Evolutionary conservation across 2,113 vertebrate genomes (phyloP).

Genomic region (Thamnaconus septentrionalis): DNA sequence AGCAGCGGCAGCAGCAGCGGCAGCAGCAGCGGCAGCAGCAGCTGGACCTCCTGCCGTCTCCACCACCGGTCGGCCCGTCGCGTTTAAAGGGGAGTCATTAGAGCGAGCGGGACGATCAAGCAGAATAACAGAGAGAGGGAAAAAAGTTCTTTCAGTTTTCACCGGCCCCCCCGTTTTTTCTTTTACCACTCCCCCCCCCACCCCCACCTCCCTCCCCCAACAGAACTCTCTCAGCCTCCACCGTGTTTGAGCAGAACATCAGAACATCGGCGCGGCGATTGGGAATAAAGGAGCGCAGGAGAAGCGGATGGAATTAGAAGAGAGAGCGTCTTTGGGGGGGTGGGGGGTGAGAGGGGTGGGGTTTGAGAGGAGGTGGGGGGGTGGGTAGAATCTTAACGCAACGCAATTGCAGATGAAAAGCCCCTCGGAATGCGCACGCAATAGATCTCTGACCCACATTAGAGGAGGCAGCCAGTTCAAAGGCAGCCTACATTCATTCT

Average conservation of each 20-base stretch:
- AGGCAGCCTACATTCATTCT: slow-evolving; percentile 57
- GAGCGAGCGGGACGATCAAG: slow-evolving; percentile 57
- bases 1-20: not conserved
- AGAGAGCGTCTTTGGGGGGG: no score
- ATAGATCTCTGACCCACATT: slow-evolving; percentile 78
- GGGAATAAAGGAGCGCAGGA: slow-evolving; percentile 64
- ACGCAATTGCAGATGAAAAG: slow-evolving; percentile 74
- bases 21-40: slow-evolving; percentile 22
- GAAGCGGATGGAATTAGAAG: slow-evolving; percentile 71
- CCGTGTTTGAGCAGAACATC: slow-evolving; percentile 53
- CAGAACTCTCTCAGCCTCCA: no score
- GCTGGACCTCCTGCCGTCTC: slow-evolving; percentile 44
- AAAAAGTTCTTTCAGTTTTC: slow-evolving; percentile 32
- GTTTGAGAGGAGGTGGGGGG: slow-evolving; percentile 10
- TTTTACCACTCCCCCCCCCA: no score
- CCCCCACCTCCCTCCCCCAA: no score
- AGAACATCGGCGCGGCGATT: not conserved
- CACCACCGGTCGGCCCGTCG: slow-evolving; percentile 61
- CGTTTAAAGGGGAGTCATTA: slow-evolving; percentile 78
- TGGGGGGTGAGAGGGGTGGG: no score
- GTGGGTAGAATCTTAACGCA: slow-evolving; percentile 71
- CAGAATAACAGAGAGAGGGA: slow-evolving; percentile 44
- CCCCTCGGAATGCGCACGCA: slow-evolving; percentile 68
- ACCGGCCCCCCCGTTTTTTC: not conserved
- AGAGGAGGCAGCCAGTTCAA: slow-evolving; percentile 69